A percentile compares a stretch with the other conserved stretches of the same genome.
Evolutionary conservation across 2,888 invertebrate species (phyloP).

Genomic region (Clitarchus hookeri): DNA sequence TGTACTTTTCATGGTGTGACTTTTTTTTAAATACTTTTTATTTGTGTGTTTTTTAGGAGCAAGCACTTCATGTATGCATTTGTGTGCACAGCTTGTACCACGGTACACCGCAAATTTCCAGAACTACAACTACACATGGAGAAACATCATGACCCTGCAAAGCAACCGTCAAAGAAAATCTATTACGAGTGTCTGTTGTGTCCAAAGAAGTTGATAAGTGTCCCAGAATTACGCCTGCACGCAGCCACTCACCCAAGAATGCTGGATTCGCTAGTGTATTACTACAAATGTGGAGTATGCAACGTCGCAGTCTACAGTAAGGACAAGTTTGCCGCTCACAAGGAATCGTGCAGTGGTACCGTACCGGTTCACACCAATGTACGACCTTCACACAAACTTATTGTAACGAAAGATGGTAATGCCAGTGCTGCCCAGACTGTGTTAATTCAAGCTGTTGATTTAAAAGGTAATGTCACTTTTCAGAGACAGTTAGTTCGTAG

Average conservation of each 20-base stretch:
- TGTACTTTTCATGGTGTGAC: too few species aligned
- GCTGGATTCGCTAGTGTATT: not conserved
- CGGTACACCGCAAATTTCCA: not conserved
- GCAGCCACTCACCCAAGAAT: not conserved
- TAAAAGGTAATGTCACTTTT: not conserved
- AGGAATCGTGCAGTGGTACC: not conserved
- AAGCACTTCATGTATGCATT: not conserved
- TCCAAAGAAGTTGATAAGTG: not conserved
- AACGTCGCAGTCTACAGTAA: not conserved
- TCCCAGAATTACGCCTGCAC: not conserved
- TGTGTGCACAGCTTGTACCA: not conserved
- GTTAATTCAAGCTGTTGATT: constrained; percentile 1
- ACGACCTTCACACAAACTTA: not conserved
- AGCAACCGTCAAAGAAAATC: not conserved
- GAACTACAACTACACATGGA: not conserved
- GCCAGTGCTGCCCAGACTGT: not conserved
- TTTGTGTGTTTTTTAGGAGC: not conserved
- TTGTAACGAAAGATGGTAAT: not conserved
- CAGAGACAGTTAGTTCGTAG: not conserved
- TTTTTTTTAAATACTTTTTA: not conserved
- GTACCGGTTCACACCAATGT: not conserved
- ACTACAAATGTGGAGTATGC: not conserved
- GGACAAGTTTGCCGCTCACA: not conserved
- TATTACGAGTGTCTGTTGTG: not conserved
- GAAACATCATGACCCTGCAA: not conserved